A percentile compares a stretch with the other conserved stretches of the same genome.
Conservation (phyloP, 2,113 vertebrate species). For the Chinchilla lanigera region DNA sequence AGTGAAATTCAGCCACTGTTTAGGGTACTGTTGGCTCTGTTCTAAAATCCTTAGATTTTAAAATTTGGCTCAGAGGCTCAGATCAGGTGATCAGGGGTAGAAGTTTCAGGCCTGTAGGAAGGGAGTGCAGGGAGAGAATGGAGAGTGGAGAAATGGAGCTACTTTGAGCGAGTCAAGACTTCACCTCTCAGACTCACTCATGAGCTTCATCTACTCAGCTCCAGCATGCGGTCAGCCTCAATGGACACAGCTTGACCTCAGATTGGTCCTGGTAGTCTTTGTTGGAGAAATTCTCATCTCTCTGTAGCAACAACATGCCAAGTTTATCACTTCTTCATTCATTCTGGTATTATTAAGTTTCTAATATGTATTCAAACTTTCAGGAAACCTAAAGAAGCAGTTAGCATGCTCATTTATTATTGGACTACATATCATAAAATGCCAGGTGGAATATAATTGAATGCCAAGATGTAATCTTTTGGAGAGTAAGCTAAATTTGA, state of each 20-base stretch:
- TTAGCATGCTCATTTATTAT: not conserved
- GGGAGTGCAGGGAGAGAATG: not conserved
- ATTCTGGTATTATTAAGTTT: slow-evolving; percentile 4
- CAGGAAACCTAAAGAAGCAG: not conserved
- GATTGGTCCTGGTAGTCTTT: slow-evolving; percentile 12
- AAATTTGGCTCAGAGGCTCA: not conserved
- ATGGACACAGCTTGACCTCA: slow-evolving; percentile 61
- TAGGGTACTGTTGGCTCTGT: not conserved
- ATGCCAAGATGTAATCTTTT: not conserved
- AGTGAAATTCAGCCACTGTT: not conserved
- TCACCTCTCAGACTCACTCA: not conserved
- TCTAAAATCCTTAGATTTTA: not conserved
- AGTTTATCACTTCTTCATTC: not conserved
- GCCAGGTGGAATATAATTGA: not conserved
- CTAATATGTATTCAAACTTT: not conserved
- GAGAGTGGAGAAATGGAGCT: not conserved
- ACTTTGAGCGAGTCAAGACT: not conserved
- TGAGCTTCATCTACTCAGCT: not conserved
- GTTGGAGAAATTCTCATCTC: slow-evolving; percentile 42
- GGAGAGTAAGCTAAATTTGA: not conserved
- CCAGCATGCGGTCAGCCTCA: slow-evolving; percentile 44
- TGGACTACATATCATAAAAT: not conserved
- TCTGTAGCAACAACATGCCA: not conserved
- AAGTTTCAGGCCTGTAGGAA: not conserved
- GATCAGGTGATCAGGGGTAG: not conserved